Conservation (phyloP, 2,888 invertebrate genomes). For the Phyto melanocephala region DNA sequence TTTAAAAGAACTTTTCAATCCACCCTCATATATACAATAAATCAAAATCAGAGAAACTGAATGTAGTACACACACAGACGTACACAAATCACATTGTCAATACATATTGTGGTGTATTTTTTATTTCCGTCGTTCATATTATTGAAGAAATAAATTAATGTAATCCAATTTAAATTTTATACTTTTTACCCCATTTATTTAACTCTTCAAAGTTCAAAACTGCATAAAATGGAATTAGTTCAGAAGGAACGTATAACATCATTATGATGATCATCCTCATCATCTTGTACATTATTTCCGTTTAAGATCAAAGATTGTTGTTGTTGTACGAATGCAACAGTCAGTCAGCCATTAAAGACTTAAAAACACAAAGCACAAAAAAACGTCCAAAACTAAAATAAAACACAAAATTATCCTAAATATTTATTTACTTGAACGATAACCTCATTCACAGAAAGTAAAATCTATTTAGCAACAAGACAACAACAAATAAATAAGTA, state of each 20-base stretch:
- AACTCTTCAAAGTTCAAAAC: conserved; percentile 32
- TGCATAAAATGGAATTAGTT: conserved; percentile 41
- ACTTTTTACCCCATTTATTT: conserved; percentile 43
- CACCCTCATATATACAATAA: too few species aligned
- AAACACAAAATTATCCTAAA: conserved; percentile 13
- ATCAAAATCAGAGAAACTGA: too few species aligned
- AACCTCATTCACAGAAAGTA: conserved; percentile 43
- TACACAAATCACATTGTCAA: too few species aligned
- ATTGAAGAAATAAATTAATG: conserved; percentile 42
- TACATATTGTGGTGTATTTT: too few species aligned
- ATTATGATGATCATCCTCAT: conserved; percentile 5
- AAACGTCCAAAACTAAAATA: neutral
- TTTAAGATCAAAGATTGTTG: conserved; percentile 51
- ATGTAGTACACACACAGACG: too few species aligned
- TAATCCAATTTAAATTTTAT: conserved; percentile 50
- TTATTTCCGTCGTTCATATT: too few species aligned
- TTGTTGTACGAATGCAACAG: conserved; percentile 14
- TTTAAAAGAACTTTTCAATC: too few species aligned
- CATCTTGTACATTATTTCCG: conserved; percentile 40
- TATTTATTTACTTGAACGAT: conserved; percentile 32
- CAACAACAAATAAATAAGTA: neutral
- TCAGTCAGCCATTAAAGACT: conserved; percentile 1
- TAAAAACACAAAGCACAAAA: neutral
- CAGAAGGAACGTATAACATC: conserved; percentile 13
- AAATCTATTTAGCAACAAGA: conserved; percentile 22